Evolutionary conservation across 2,113 vertebrate species (phyloP).

Genomic region (Mesitornis unicolor): DNA sequence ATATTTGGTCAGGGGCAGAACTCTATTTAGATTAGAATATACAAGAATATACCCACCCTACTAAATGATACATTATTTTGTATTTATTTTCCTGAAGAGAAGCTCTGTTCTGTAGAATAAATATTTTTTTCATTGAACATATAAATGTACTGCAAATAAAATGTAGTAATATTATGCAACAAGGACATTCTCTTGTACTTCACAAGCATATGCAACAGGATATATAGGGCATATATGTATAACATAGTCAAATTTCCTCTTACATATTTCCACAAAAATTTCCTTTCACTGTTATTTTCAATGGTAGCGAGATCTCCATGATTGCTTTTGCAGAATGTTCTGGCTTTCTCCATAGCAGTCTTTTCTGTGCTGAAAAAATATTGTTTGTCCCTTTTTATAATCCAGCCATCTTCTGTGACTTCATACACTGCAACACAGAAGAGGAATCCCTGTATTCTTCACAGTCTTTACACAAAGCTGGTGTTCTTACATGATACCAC

Average conservation of each 20-base stretch:
- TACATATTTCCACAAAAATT: conserved; percentile 88
- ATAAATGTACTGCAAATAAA: not conserved
- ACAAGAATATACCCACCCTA: not conserved
- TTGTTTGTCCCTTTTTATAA: conserved; percentile 82
- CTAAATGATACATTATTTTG: not conserved
- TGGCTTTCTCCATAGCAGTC: conserved; percentile 81
- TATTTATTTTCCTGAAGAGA: not conserved
- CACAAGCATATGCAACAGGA: not conserved
- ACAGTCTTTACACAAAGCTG: not conserved
- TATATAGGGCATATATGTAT: not conserved
- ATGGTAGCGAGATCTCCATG: conserved; percentile 84
- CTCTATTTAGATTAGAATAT: not conserved
- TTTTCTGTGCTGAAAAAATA: conserved; percentile 83
- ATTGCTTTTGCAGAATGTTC: conserved; percentile 80
- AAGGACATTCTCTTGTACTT: not conserved
- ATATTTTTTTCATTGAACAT: not conserved
- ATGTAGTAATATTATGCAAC: not conserved
- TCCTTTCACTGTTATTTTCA: conserved; percentile 81
- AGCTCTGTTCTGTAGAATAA: not conserved
- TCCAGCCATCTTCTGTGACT: conserved; percentile 87
- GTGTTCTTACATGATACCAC: not conserved
- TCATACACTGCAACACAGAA: conserved; percentile 73
- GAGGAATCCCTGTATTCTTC: not conserved
- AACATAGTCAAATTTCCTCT: conserved; percentile 36
- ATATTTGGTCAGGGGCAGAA: not conserved